Evolutionary conservation across 1,140 invertebrate genomes (phyloP), one percentile per base, ranked within the genome.

Genomic region (Aethina tumida): DNA sequence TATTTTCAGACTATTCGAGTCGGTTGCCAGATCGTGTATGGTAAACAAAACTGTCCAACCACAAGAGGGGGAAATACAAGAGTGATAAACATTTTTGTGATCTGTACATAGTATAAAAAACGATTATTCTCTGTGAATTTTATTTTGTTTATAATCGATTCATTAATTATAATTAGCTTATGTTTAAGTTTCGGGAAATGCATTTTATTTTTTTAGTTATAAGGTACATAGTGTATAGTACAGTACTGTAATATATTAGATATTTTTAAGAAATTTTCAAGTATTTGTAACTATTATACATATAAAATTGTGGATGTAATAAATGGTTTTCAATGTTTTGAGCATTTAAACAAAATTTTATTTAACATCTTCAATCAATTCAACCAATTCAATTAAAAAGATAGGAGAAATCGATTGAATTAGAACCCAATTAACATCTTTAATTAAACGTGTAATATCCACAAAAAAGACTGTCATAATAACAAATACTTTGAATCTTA

Each of bases 1-100:
- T 43, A 47, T 32, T 70, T 73, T 15, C 60, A 85, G 82, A 58
- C 69, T 95, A 46, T 94, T 96, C 63, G 90, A 94, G 59, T 92
- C 89, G 1, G 90, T 96, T 24, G 91, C 91, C 8, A 73, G 88
- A 37, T 94, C 90, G 0, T 95, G 91, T 65, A 87, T 93, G 75
- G 84, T 86, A 53, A 88, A 84, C 56, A 73, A 76, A 47, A 62
- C 68, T 20, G 67, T 69, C 45, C 71, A 65, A 41, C 59, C 66
- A 35, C 68, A 70, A 45, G 71, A 75, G 49, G 60, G 63, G 19
- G 72, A 75, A 44, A 62, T 73, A 47, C 66, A 69, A 48, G 71
- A 74, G 66, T 73, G 69, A 73, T 69, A 68, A 46, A 35, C 29
- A 32, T 46, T 32, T 53, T 50, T 50, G 36, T 48, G 41, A 50